Evolutionary conservation across 2,888 invertebrate species (phyloP).

Genomic region (Stenichneumon culpator): DNA sequence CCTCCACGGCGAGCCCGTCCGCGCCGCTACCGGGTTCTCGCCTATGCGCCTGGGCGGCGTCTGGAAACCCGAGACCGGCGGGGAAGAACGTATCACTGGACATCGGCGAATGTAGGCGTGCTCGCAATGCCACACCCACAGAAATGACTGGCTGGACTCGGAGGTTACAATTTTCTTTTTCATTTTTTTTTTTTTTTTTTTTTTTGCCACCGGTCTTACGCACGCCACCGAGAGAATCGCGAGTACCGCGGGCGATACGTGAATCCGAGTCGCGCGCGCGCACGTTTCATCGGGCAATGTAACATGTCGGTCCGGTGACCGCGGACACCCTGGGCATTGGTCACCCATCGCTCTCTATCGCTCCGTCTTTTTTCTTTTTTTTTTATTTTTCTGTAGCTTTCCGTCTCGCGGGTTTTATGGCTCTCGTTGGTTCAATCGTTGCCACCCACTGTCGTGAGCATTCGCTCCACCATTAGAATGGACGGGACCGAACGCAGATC

Average conservation of each 20-base stretch:
- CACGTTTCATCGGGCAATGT: slow-evolving; percentile 25
- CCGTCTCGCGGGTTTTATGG: neutral
- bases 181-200: neutral
- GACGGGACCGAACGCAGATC: slow-evolving; percentile 10
- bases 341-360: slow-evolving; percentile 7
- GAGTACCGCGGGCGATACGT: slow-evolving; percentile 17
- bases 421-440: neutral
- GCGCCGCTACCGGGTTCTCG: neutral
- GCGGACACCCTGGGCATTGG: slow-evolving; percentile 31
- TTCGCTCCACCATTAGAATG: slow-evolving; percentile 16
- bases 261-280: slow-evolving; percentile 19
- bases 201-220: slow-evolving; percentile 52
- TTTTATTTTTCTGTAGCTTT: neutral
- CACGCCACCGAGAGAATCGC: slow-evolving; percentile 29
- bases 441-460: neutral
- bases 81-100: slow-evolving; percentile 56
- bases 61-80: slow-evolving; percentile 47
- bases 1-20: neutral
- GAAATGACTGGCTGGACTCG: slow-evolving; percentile 39
- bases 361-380: too few species aligned
- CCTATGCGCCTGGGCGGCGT: slow-evolving; percentile 36
- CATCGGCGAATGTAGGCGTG: slow-evolving; percentile 27
- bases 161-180: neutral
- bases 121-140: slow-evolving; percentile 46
- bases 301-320: slow-evolving; percentile 55